phyloP scores from a whole-genome alignment of 2,113 vertebrate species.

The Myiozetetes cayanensis region DNA sequence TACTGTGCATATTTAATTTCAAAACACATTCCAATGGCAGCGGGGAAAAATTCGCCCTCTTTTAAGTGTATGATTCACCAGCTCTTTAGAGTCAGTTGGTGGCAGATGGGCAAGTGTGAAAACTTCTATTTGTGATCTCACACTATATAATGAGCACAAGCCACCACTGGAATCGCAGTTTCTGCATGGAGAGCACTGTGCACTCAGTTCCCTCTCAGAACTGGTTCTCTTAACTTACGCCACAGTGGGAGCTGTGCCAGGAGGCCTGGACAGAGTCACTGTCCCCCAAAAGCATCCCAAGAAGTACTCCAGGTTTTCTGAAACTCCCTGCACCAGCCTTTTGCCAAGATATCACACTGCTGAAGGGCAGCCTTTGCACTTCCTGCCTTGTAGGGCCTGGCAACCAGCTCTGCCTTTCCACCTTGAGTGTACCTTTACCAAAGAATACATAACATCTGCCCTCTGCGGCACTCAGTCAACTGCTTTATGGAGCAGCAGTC shows the following conservation, averaged over 20 bases:
- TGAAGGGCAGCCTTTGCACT: not conserved
- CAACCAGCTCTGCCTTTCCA: not conserved
- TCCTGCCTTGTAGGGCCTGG: not conserved
- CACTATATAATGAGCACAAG: slow-evolving; percentile 75
- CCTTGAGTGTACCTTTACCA: not conserved
- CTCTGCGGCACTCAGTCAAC: not conserved
- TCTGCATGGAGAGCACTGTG: slow-evolving; percentile 34
- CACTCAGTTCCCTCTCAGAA: not conserved
- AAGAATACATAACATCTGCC: not conserved
- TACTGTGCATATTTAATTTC: slow-evolving; percentile 68
- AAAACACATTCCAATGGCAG: slow-evolving; percentile 70
- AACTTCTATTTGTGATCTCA: slow-evolving; percentile 77
- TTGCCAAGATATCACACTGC: not conserved
- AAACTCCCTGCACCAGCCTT: not conserved
- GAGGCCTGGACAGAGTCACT: not conserved
- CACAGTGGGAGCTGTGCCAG: not conserved
- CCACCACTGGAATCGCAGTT: slow-evolving; percentile 67
- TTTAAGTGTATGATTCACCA: slow-evolving; percentile 72
- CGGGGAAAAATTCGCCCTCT: slow-evolving; percentile 59
- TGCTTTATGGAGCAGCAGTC: not conserved
- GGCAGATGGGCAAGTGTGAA: slow-evolving; percentile 77
- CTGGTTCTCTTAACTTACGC: not conserved
- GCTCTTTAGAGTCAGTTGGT: slow-evolving; percentile 75
- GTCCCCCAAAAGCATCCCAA: not conserved
- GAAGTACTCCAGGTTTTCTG: not conserved